These are phyloP conservation scores for Stomatorhinus walkeri DNA, from an alignment of 2,797 vertebrate species.

Conservation along the genomic window DNA sequence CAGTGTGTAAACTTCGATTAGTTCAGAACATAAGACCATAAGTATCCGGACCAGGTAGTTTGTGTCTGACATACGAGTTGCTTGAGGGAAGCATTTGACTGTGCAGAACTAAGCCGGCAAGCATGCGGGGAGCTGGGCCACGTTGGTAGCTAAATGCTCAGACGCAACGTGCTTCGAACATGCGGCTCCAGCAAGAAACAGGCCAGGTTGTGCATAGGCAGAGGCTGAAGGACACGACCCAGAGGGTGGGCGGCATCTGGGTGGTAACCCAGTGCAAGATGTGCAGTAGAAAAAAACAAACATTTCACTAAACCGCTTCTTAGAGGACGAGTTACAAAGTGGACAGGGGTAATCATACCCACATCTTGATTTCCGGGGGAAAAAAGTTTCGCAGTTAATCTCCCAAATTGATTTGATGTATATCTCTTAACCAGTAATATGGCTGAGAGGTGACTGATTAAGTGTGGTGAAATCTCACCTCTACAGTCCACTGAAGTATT, in stretches of 20 bases:
- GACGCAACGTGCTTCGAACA: neutral
- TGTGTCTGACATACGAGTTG: neutral
- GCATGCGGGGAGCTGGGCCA: neutral
- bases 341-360: neutral
- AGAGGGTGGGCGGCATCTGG: neutral
- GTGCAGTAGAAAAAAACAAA: neutral
- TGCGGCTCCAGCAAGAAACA: neutral
- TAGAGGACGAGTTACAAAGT: neutral
- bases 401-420: neutral
- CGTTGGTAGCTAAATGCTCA: neutral
- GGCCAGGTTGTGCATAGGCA: neutral
- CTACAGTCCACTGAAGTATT: neutral
- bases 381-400: neutral
- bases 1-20: neutral
- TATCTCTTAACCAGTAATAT: neutral
- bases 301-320: neutral
- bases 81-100: neutral
- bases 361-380: neutral
- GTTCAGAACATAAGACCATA: neutral
- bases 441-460: neutral
- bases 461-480: neutral
- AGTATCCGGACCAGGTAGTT: neutral
- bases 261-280: neutral
- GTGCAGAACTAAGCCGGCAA: neutral
- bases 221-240: neutral